phyloP scores from a whole-genome alignment of 1,140 invertebrate genomes.

The Spodoptera litura region DNA sequence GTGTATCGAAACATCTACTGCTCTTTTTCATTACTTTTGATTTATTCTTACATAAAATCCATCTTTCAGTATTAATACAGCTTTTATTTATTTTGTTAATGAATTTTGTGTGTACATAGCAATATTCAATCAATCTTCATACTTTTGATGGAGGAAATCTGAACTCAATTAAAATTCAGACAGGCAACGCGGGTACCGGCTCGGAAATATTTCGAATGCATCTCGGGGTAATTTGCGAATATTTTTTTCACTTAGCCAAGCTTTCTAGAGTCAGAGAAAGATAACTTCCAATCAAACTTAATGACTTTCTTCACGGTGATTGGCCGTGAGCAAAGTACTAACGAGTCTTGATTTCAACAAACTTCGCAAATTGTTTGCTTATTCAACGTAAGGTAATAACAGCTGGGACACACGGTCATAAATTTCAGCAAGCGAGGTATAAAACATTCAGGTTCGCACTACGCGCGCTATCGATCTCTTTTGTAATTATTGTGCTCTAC shows the following conservation, averaged over 20 bases:
- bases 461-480: slow-evolving; percentile 38
- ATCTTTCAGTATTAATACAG: slow-evolving; percentile 22
- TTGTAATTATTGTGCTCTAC: slow-evolving; percentile 44
- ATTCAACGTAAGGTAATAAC: slow-evolving; percentile 51
- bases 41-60: slow-evolving; percentile 4
- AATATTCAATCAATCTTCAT: slow-evolving; percentile 25
- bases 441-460: slow-evolving; percentile 35
- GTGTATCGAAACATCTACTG: slow-evolving; percentile 18
- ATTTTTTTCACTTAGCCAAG: slow-evolving; percentile 39
- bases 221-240: slow-evolving; percentile 24
- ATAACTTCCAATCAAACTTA: slow-evolving; percentile 49
- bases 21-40: slow-evolving; percentile 36
- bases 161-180: slow-evolving; percentile 37
- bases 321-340: slow-evolving; percentile 51
- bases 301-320: slow-evolving; percentile 52
- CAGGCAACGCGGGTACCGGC: not conserved
- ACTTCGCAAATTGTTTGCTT: slow-evolving; percentile 54
- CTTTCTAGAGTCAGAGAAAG: slow-evolving; percentile 20
- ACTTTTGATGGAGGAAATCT: slow-evolving; percentile 21
- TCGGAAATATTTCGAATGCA: slow-evolving; percentile 28
- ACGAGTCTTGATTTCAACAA: slow-evolving; percentile 52
- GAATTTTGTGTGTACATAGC: slow-evolving; percentile 25
- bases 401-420: slow-evolving; percentile 36
- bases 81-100: slow-evolving; percentile 26
- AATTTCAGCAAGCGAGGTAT: slow-evolving; percentile 41